Percentiles rank a stretch among this genome's conserved stretches.
These are phyloP conservation scores for Dynastes maya DNA, from an alignment of 2,888 invertebrate species.

Conservation along the genomic window DNA sequence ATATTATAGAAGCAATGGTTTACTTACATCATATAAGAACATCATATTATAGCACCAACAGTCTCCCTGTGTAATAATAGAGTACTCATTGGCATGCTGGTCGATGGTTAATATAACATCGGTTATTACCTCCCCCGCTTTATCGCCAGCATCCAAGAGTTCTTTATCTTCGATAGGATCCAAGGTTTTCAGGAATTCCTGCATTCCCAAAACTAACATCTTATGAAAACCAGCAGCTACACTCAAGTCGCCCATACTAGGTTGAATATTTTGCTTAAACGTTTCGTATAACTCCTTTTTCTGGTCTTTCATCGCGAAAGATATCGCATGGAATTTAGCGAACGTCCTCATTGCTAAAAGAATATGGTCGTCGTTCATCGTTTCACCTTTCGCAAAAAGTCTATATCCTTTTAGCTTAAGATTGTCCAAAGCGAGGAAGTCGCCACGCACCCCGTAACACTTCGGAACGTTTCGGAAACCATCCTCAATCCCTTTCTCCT, in stretches of 20 bases:
- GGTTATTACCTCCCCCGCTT: slow-evolving; percentile 4
- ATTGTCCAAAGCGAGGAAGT: slow-evolving; percentile 67
- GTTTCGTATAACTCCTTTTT: slow-evolving; percentile 71
- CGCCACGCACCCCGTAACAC: slow-evolving; percentile 57
- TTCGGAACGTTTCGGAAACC: slow-evolving; percentile 45
- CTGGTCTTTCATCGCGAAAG: slow-evolving; percentile 75
- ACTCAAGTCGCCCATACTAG: background rate
- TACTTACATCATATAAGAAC: slow-evolving; percentile 46
- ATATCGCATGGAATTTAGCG: slow-evolving; percentile 75
- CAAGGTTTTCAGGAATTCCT: slow-evolving; percentile 12
- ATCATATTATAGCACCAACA: slow-evolving; percentile 47
- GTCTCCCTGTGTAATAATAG: slow-evolving; percentile 41
- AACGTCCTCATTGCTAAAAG: slow-evolving; percentile 63
- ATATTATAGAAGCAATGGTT: no score
- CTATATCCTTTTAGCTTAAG: slow-evolving; percentile 64
- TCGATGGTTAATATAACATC: slow-evolving; percentile 16
- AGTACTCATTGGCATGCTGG: slow-evolving; percentile 28
- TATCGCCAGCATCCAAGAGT: slow-evolving; percentile 2
- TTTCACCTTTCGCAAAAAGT: slow-evolving; percentile 64
- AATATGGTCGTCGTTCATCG: slow-evolving; percentile 68
- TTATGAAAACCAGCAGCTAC: slow-evolving; percentile 8
- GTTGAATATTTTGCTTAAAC: slow-evolving; percentile 48
- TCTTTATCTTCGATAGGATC: slow-evolving; percentile 32
- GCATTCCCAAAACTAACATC: background rate
- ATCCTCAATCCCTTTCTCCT: slow-evolving; percentile 25